These are phyloP conservation scores for Epinephelus awoara DNA, from an alignment of 2,797 vertebrate genomes.

Conservation along the genomic window DNA sequence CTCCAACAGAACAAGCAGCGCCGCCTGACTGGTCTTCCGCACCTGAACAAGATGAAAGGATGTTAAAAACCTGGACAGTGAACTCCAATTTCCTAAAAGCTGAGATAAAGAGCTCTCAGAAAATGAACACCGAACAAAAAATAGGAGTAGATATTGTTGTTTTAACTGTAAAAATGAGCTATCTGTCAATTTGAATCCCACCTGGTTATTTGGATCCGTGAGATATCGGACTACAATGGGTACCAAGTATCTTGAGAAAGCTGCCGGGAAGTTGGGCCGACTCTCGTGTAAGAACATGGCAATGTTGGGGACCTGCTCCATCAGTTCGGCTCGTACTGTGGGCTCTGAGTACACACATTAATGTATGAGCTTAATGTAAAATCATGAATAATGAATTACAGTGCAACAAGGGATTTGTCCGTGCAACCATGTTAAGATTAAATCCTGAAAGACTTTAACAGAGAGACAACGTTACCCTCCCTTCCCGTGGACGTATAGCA, in stretches of 20 bases:
- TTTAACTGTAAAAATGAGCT: not conserved
- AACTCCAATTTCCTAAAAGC: not conserved
- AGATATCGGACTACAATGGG: conserved; percentile 91
- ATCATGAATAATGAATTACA: not conserved
- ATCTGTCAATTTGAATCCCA: conserved; percentile 52
- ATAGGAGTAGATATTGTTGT: not conserved
- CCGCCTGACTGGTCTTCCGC: conserved; percentile 94
- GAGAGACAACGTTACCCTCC: too few species aligned
- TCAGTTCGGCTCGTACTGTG: conserved; percentile 92
- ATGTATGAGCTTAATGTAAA: conserved; percentile 2
- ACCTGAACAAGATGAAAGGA: conserved; percentile 80
- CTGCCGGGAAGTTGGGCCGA: conserved; percentile 89
- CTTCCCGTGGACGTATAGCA: too few species aligned
- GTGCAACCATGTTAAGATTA: not conserved
- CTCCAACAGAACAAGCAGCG: conserved; percentile 91
- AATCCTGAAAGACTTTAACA: not conserved
- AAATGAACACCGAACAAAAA: not conserved
- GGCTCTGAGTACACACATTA: conserved; percentile 85
- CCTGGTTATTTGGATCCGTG: conserved; percentile 94
- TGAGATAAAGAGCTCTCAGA: not conserved
- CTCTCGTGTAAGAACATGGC: conserved; percentile 93
- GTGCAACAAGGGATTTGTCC: not conserved
- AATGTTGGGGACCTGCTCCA: conserved; percentile 94
- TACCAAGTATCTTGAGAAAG: conserved; percentile 91
- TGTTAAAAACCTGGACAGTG: not conserved